Evolutionary conservation across 2,113 vertebrate genomes (phyloP), one percentile per base, ranked within the genome.

Genomic region (Pantherophis guttatus): DNA sequence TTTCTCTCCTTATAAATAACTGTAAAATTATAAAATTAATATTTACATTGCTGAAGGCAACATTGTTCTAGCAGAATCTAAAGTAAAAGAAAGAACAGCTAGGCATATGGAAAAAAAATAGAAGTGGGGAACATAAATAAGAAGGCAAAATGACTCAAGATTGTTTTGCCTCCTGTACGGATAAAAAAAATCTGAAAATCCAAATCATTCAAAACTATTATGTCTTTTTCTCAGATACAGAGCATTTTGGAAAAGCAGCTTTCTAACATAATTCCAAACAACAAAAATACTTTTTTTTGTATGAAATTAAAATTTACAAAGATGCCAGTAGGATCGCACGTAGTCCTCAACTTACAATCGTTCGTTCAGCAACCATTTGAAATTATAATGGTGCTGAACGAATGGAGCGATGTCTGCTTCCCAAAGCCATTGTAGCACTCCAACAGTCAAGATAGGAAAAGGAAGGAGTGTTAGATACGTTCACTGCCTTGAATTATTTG

Each of bases 1-100:
- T n/a, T 93, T n/a, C 33, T 92, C 48, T 70, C 29, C 65, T 70
- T 70, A 33, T 70, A 87, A 58, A 86, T 24, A 86, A 9, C 8
- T 92, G 90, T 0, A 0, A 85, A 90, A 13, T 39, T 94, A 95
- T 59, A 65, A 92, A 7, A 65, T 48, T 92, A 92, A 90, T 92
- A 57, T 90, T 92, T 92, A 92, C 90, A 85, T 87, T 92, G 88
- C 57, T 92, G 92, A 92, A 92, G 54, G 44, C 90, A 95, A 91
- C 48, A 54, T 81, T 1, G 10, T 52, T 92, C 55, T 24, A 89
- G 1, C 39, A 50, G 26, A 55, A 86, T 91, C 9, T 29, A 91
- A 93, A 58, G 62, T 65, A 93, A 12, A 95, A 89, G 33, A 7
- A 89, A 13, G 52, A 89, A 92, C 93, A 89, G 7, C 5, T 33